A percentile compares a stretch with the other conserved stretches of the same genome.
Conservation (phyloP, 1,140 invertebrate genomes). For the Diachasmimorpha longicaudata region DNA sequence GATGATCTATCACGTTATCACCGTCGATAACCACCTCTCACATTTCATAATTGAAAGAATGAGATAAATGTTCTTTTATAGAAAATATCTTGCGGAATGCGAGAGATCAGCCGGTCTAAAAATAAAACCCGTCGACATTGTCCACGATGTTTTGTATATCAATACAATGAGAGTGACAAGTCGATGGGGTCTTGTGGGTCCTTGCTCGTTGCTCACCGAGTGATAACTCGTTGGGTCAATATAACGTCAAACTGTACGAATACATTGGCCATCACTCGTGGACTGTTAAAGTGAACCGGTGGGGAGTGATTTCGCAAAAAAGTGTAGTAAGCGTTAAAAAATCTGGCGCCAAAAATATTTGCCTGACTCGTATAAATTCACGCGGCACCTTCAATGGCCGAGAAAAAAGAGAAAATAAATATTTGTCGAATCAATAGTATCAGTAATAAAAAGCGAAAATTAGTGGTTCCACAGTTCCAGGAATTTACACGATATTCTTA, state of each 20-base stretch:
- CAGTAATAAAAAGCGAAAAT: background rate
- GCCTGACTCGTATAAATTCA: conserved; percentile 16
- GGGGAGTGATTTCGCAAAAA: background rate
- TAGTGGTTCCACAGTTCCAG: background rate
- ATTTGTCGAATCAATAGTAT: conserved; percentile 6
- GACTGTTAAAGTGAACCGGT: background rate
- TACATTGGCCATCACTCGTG: background rate
- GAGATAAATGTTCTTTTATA: background rate
- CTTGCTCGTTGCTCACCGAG: background rate
- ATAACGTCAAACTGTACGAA: background rate
- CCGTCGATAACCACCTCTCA: background rate
- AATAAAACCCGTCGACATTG: background rate
- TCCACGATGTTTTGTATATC: too few species aligned
- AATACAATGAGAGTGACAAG: background rate
- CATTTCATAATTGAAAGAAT: background rate
- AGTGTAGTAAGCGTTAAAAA: conserved; percentile 35
- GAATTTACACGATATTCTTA: background rate
- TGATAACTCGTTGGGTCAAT: background rate
- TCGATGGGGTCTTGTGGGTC: background rate
- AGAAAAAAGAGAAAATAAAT: background rate
- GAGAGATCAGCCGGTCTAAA: background rate
- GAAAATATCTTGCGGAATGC: background rate
- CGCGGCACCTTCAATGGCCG: background rate
- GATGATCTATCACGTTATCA: too few species aligned
- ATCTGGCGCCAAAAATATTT: conserved; percentile 55